Evolutionary conservation across 2,888 invertebrate species (phyloP), one percentile per base, ranked within the genome.

Genomic region (Aproaerema taeniolella): DNA sequence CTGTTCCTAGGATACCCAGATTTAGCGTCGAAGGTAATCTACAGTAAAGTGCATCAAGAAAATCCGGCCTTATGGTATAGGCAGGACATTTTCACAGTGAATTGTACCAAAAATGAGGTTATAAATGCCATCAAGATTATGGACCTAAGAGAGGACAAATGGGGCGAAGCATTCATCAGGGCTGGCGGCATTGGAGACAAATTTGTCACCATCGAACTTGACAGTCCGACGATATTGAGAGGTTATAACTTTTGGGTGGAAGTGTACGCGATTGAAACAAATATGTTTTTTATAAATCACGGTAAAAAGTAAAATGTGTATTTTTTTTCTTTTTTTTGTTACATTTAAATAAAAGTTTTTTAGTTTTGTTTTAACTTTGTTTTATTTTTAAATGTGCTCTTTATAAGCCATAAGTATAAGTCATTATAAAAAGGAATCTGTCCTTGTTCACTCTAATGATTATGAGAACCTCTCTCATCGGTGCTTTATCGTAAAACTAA

Each of bases 191-290:
- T 83, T 12, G 83, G 81, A 0, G 55, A 50, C 2, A 73, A 66
- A 10, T 70, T 58, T 55, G 83, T 83, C 1, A 77, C 76, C 0
- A 57, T 85, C 2, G 66, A 50, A 0, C 31, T 86, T 31, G 74
- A 74, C 26, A 83, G 82, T 45, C 82, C 83, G 0, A 55, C 67
- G 0, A 58, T 81, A 14, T 49, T 86, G 3, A 58, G 81, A 45
- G 85, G 83, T 0, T 83, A 80, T 41, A 77, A 63, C 36, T 85
- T 85, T 41, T 50, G 61, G 43, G 58, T 86, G 7, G 78, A 82
- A 52, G 81, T 85, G 9, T 85, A 58, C 31, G 67, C 65, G 20
- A 37, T 37, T 13, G 30, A 37, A 11, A 30, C 37, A 0, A 24
- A 24, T n/a, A 30, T 9, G 16, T 37, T 37, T 8, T 10, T 20